Evolutionary conservation across 2,113 vertebrate species (phyloP).

Genomic region (Hystrix brachyura): DNA sequence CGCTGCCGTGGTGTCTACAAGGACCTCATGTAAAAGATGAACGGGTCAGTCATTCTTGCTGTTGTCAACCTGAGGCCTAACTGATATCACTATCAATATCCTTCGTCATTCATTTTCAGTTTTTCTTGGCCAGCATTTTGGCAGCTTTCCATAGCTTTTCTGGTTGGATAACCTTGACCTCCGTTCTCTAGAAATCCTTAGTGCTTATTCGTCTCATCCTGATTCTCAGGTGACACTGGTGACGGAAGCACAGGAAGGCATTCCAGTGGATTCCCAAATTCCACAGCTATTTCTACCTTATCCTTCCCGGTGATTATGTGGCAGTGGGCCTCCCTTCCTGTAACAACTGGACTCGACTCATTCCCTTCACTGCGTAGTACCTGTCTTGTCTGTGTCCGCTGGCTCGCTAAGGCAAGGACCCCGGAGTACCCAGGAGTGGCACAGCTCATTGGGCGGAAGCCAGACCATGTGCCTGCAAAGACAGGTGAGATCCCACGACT

Average conservation of each 20-base stretch:
- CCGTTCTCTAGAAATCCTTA: not conserved
- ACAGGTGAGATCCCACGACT: not conserved
- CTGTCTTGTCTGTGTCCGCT: not conserved
- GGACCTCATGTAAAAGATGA: not conserved
- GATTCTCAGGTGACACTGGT: not conserved
- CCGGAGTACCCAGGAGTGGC: not conserved
- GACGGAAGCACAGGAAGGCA: not conserved
- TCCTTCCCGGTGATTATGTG: too few species aligned
- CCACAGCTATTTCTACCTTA: not conserved
- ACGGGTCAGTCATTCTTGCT: too few species aligned
- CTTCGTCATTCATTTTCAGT: not conserved
- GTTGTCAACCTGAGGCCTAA: not conserved
- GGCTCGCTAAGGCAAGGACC: not conserved
- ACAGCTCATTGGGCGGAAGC: not conserved
- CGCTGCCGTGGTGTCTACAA: not conserved
- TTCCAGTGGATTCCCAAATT: not conserved
- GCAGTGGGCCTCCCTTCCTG: fast-evolving
- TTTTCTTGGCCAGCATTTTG: not conserved
- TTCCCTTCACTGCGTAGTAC: fast-evolving
- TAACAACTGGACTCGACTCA: not conserved
- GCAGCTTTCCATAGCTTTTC: constrained; percentile 2
- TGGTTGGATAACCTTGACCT: not conserved
- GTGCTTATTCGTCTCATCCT: constrained; percentile 2
- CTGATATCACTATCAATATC: not conserved
- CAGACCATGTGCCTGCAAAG: too few species aligned